Conservation (phyloP, 2,888 invertebrate species). For the Isoperla grammatica region DNA sequence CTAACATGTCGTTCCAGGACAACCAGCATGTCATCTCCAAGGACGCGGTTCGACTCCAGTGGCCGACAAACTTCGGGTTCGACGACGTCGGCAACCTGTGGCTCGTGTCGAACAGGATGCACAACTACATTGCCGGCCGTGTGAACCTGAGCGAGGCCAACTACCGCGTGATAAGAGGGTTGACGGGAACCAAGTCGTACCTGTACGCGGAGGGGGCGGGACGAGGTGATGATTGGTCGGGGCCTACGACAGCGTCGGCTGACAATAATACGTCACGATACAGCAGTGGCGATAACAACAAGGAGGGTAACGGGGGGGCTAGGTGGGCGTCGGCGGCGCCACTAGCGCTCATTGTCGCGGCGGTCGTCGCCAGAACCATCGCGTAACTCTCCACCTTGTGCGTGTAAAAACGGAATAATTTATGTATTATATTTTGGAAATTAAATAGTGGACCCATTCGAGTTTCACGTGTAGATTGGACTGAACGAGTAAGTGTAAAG, state of each 20-base stretch:
- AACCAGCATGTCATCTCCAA: constrained; percentile 61
- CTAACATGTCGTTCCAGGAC: constrained; percentile 43
- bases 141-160: constrained; percentile 56
- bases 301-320: not conserved
- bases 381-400: not conserved
- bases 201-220: constrained; percentile 44
- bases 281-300: too few relatives aligned
- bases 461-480: too few relatives aligned
- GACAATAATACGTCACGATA: too few relatives aligned
- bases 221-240: constrained; percentile 20
- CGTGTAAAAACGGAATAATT: too few relatives aligned
- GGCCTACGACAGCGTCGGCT: not conserved
- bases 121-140: constrained; percentile 57
- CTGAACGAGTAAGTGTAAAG: too few relatives aligned
- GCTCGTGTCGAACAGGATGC: constrained; percentile 62
- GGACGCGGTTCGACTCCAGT: constrained; percentile 62
- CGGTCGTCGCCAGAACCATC: not conserved
- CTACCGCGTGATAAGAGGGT: constrained; percentile 59
- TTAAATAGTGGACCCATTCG: too few relatives aligned
- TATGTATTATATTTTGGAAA: too few relatives aligned
- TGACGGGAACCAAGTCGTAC: constrained; percentile 59
- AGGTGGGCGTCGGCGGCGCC: not conserved
- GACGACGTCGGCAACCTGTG: constrained; percentile 60
- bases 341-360: not conserved
- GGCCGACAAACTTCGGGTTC: constrained; percentile 63